A percentile compares a stretch with the other conserved stretches of the same genome.
Conservation (phyloP, 2,113 vertebrate genomes). For the Psophia crepitans region DNA sequence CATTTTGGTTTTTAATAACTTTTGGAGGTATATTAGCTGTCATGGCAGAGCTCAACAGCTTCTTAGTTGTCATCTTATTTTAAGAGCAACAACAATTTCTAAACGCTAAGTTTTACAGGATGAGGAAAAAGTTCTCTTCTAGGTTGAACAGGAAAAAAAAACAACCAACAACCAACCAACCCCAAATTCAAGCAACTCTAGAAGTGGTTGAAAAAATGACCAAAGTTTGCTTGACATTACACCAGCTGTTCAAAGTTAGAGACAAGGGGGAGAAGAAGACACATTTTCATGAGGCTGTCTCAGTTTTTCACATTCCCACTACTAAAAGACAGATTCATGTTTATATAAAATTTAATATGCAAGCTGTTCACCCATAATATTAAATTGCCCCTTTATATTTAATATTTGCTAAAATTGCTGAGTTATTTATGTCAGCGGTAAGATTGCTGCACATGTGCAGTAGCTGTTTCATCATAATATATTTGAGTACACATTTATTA, state of each 20-base stretch:
- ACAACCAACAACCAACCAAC: no score
- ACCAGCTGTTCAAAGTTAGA: not conserved
- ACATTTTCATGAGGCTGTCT: not conserved
- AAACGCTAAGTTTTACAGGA: not conserved
- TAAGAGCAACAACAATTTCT: not conserved
- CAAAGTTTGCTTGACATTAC: not conserved
- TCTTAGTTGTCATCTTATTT: not conserved
- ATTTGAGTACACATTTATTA: not conserved
- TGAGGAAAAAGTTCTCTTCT: not conserved
- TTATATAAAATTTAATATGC: conserved; percentile 43
- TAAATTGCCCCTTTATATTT: conserved; percentile 1
- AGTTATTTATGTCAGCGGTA: conserved; percentile 10
- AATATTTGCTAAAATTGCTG: conserved; percentile 34
- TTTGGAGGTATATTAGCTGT: not conserved
- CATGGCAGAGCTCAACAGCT: not conserved
- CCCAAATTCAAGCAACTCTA: not conserved
- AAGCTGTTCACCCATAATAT: conserved; percentile 34
- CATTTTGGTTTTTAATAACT: conserved; percentile 33
- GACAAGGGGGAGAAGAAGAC: not conserved
- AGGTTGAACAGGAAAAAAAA: not conserved
- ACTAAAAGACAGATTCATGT: conserved; percentile 18
- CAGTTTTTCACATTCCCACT: not conserved
- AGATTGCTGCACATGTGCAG: not conserved
- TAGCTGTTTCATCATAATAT: not conserved
- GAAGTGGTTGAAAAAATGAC: not conserved